Conservation (phyloP, 2,113 vertebrate species). For the Rhynchomys soricoides region DNA sequence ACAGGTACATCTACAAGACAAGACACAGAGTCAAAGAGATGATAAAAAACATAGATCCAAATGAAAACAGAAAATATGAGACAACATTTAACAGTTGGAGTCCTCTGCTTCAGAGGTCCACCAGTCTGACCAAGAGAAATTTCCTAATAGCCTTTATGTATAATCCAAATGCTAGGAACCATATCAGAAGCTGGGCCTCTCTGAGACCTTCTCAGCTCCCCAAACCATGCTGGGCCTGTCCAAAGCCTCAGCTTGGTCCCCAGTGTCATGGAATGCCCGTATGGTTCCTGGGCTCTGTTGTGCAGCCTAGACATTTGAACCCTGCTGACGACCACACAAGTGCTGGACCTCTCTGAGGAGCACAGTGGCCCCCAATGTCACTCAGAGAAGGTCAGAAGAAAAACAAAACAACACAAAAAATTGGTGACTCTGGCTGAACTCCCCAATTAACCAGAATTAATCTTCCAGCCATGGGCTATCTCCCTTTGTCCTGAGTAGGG, state of each 20-base stretch:
- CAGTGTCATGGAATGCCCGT: not conserved
- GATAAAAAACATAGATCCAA: not conserved
- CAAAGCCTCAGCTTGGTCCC: not conserved
- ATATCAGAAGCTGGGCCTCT: not conserved
- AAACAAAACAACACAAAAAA: not conserved
- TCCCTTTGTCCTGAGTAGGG: not conserved
- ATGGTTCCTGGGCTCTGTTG: not conserved
- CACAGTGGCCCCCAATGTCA: not conserved
- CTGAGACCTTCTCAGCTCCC: not conserved
- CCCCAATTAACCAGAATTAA: not conserved
- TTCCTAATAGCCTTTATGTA: not conserved
- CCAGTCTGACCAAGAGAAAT: not conserved
- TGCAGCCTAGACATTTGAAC: not conserved
- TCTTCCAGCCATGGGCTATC: rapidly evolving
- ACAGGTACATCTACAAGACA: not conserved
- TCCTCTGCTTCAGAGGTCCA: not conserved
- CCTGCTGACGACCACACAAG: not conserved
- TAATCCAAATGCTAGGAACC: not conserved
- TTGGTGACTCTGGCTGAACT: not conserved
- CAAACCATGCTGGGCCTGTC: not conserved
- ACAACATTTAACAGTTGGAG: not conserved
- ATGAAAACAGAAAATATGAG: not conserved
- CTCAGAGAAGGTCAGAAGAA: not conserved
- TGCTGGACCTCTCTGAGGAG: not conserved
- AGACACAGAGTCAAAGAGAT: not conserved